phyloP scores from a whole-genome alignment of 30 jellyfish, hydroid and myxozoan species.

The Chrysaora quinquecirrha region DNA sequence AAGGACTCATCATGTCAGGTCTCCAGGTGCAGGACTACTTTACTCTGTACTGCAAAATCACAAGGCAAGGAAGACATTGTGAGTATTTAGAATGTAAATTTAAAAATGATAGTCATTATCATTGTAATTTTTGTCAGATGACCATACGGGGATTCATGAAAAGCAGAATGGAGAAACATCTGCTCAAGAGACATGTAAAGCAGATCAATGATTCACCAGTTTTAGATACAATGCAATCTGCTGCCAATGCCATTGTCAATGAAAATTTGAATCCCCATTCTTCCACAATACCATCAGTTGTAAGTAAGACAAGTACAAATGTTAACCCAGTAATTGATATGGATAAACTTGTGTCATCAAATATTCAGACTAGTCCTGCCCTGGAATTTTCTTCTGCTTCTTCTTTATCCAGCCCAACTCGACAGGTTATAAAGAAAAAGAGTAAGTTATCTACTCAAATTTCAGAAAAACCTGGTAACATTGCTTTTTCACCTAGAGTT shows the following conservation, averaged over 20 bases:
- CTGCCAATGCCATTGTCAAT: background rate
- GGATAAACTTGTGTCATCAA: too few relatives aligned
- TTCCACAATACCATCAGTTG: too few relatives aligned
- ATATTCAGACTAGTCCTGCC: too few relatives aligned
- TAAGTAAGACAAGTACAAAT: too few relatives aligned
- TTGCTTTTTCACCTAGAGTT: background rate
- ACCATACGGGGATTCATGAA: slow-evolving; percentile 21
- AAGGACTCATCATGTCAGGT: too few relatives aligned
- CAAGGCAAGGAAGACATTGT: slow-evolving; percentile 51
- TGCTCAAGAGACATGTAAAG: background rate
- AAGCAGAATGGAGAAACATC: background rate
- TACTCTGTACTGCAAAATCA: slow-evolving; percentile 29
- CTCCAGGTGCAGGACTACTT: slow-evolving; percentile 40
- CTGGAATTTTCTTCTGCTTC: too few relatives aligned
- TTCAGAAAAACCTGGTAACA: background rate
- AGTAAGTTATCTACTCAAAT: slow-evolving; percentile 13
- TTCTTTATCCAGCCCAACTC: too few relatives aligned
- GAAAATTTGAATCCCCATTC: too few relatives aligned
- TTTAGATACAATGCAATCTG: background rate
- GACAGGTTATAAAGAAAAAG: background rate
- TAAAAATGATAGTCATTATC: too few relatives aligned
- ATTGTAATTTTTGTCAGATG: slow-evolving; percentile 41
- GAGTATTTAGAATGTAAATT: slow-evolving; percentile 53
- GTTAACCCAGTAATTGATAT: too few relatives aligned
- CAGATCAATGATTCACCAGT: background rate